Percentiles rank a stretch among this genome's conserved stretches.
Conservation (phyloP, 2,888 invertebrate genomes). For the Callinectes sapidus region DNA sequence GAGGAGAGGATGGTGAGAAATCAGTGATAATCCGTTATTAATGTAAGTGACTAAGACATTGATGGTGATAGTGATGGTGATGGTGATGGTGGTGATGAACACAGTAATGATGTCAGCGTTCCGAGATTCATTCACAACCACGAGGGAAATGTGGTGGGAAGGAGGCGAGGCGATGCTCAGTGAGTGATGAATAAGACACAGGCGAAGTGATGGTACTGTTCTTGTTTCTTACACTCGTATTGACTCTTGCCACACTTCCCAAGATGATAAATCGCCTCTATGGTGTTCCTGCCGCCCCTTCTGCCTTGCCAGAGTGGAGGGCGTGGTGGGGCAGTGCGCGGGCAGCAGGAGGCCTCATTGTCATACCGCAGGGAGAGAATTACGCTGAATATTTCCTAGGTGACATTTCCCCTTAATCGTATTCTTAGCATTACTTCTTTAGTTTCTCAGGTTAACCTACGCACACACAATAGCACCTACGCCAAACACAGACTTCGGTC, state of each 20-base stretch:
- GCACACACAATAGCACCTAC: not conserved
- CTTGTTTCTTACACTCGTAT: not conserved
- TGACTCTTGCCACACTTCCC: not conserved
- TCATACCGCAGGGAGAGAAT: not conserved
- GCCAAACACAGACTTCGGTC: conserved; percentile 26
- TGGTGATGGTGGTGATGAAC: not conserved
- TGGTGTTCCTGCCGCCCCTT: not conserved
- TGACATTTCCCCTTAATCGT: not conserved
- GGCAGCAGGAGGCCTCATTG: not conserved
- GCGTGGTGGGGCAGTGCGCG: not conserved
- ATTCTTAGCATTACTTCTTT: conserved; percentile 24
- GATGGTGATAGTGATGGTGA: not conserved
- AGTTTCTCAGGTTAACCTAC: conserved; percentile 4
- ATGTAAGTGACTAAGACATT: not conserved
- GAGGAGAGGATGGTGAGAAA: not conserved
- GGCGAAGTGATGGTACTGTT: not conserved
- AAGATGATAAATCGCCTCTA: not conserved
- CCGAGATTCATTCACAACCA: conserved; percentile 1
- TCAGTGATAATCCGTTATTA: not conserved
- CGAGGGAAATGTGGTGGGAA: not conserved
- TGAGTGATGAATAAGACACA: not conserved
- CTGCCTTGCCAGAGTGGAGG: not conserved
- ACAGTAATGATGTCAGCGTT: conserved; percentile 22
- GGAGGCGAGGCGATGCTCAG: not conserved
- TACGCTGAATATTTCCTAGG: not conserved